Percentiles rank a stretch among this genome's conserved stretches.
phyloP scores from a whole-genome alignment of 2,888 invertebrate genomes.

The Endotricha flammealis region DNA sequence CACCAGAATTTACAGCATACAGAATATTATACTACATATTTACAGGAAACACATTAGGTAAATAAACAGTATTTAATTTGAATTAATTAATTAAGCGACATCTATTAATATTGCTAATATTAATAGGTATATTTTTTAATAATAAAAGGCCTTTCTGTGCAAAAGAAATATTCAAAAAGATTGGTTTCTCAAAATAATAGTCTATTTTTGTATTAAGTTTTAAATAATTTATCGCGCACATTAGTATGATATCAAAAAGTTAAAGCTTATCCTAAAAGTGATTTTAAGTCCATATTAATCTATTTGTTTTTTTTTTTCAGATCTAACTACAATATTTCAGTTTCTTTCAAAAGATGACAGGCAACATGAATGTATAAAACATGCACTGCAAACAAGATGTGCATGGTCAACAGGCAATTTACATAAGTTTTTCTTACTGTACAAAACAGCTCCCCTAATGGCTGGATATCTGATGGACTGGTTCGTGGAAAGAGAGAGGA shows the following conservation, averaged over 20 bases:
- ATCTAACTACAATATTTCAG: constrained; percentile 94
- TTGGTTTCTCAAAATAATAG: too few species aligned
- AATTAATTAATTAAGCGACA: too few species aligned
- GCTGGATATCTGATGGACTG: constrained; percentile 98
- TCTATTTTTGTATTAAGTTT: too few species aligned
- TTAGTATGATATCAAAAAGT: too few species aligned
- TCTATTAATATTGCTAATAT: too few species aligned
- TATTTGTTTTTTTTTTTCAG: constrained; percentile 74
- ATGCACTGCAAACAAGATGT: constrained; percentile 92
- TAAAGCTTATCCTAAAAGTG: too few species aligned
- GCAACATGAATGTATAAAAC: constrained; percentile 87
- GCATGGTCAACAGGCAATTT: constrained; percentile 97
- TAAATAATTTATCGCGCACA: too few species aligned
- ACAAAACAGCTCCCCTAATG: constrained; percentile 94
- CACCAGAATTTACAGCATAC: constrained; percentile 96
- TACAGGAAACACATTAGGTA: constrained; percentile 98
- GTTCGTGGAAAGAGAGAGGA: constrained; percentile 97
- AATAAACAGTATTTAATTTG: constrained; percentile 28
- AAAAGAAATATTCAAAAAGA: too few species aligned
- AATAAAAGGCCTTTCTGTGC: too few species aligned
- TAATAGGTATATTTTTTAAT: too few species aligned
- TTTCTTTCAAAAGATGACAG: constrained; percentile 87
- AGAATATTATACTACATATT: constrained; percentile 98
- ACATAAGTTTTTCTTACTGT: constrained; percentile 94
- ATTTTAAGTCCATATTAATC: constrained; percentile 1